Percentiles rank a stretch among this genome's conserved stretches.
Evolutionary conservation across 2,888 invertebrate genomes (phyloP).

Genomic region (Stenoptilia bipunctidactyla): DNA sequence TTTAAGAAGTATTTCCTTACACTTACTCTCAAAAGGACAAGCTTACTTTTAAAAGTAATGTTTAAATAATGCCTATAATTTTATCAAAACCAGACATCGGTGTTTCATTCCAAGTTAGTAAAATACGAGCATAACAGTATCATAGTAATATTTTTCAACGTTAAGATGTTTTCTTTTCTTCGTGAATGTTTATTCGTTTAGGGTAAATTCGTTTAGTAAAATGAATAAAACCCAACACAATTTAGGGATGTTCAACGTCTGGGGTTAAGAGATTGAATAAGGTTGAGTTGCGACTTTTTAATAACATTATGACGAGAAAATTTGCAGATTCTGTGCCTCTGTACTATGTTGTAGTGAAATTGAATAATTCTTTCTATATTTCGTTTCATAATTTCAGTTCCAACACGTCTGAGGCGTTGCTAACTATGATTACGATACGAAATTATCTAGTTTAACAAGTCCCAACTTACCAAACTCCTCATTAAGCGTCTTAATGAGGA

Average conservation of each 20-base stretch:
- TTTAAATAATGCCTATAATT: not conserved
- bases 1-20: too few relatives aligned
- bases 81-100: not conserved
- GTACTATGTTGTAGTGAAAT: too few relatives aligned
- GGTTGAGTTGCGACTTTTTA: not conserved
- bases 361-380: too few relatives aligned
- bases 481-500: too few relatives aligned
- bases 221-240: constrained; percentile 27
- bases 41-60: not conserved
- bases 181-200: constrained; percentile 40
- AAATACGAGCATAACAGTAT: not conserved
- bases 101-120: not conserved
- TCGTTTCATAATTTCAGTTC: too few relatives aligned
- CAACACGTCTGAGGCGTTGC: too few relatives aligned
- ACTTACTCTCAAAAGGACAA: too few relatives aligned
- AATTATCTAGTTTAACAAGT: too few relatives aligned
- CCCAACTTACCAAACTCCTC: too few relatives aligned
- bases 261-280: constrained; percentile 9
- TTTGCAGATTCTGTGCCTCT: too few relatives aligned
- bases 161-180: constrained; percentile 36
- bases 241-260: constrained; percentile 43
- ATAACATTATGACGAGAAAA: not conserved
- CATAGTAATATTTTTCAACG: constrained; percentile 13
- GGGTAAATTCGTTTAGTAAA: constrained; percentile 36
- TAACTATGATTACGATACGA: too few relatives aligned